phyloP scores from a whole-genome alignment of 2,888 invertebrate species.

The Prenolepis imparis region DNA sequence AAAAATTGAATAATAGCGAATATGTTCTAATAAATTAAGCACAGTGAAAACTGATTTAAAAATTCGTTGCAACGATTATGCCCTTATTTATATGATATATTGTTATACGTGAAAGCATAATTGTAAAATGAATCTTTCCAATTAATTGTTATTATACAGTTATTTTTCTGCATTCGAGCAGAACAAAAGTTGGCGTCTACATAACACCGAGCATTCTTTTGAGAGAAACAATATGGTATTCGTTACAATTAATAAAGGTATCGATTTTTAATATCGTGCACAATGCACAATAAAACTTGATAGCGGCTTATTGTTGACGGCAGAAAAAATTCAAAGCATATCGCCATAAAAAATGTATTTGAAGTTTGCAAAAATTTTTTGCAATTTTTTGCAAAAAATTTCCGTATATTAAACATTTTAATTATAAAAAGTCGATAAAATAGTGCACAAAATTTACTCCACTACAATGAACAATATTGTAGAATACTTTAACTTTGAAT shows the following conservation, averaged over 20 bases:
- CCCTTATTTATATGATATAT: not conserved
- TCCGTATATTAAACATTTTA: not conserved
- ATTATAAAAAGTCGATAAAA: not conserved
- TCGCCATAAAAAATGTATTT: conserved; percentile 15
- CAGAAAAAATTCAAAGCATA: not conserved
- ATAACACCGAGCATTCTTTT: conserved; percentile 13
- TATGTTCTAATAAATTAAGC: not conserved
- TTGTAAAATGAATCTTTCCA: conserved; percentile 11
- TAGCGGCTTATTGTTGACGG: not conserved
- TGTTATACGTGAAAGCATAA: not conserved
- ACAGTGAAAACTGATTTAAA: not conserved
- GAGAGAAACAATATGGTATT: conserved; percentile 18
- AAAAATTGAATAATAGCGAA: not conserved
- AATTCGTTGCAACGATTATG: not conserved
- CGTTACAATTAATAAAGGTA: conserved; percentile 42
- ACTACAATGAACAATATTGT: not conserved
- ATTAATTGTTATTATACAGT: conserved; percentile 16
- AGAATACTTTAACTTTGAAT: conserved; percentile 1
- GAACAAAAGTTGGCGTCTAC: conserved; percentile 2
- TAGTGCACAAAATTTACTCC: not conserved
- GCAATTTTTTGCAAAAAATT: not conserved
- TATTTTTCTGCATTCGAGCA: conserved; percentile 5
- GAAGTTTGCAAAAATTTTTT: not conserved
- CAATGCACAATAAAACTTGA: conserved; percentile 25
- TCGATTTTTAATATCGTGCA: conserved; percentile 32